phyloP scores from a whole-genome alignment of 2,113 vertebrate species.

The Menura novaehollandiae region DNA sequence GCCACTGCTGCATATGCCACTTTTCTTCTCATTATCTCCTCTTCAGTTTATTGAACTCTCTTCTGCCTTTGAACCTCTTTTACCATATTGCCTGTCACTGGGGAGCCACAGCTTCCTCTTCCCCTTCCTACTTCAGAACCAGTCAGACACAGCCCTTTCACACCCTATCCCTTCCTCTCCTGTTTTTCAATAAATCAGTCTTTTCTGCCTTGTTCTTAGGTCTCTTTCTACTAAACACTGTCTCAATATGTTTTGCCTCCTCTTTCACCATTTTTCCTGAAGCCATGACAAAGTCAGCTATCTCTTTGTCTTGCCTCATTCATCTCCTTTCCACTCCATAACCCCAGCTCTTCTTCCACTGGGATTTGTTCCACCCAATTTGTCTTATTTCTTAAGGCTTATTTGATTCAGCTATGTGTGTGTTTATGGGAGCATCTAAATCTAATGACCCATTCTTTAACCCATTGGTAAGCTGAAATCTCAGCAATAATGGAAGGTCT shows the following conservation, averaged over 20 bases:
- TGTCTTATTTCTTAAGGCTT: conserved; percentile 47
- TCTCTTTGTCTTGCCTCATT: conserved; percentile 33
- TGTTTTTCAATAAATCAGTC: neutral
- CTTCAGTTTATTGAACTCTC: neutral
- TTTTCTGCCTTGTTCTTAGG: neutral
- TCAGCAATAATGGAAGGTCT: neutral
- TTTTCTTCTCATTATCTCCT: neutral
- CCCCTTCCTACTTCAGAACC: neutral
- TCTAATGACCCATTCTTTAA: conserved; percentile 40
- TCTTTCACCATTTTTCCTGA: conserved; percentile 13
- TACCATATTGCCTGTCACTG: neutral
- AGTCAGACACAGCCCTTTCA: neutral
- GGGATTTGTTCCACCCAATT: conserved; percentile 46
- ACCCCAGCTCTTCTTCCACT: neutral
- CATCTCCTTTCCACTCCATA: conserved; percentile 41
- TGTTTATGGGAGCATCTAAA: conserved; percentile 34
- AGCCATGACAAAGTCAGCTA: conserved; percentile 21
- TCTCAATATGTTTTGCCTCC: neutral
- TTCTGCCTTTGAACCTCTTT: neutral
- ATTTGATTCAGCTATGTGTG: conserved; percentile 33
- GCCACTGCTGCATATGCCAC: neutral
- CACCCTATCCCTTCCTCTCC: neutral
- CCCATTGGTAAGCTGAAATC: conserved; percentile 3
- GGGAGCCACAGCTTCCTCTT: neutral
- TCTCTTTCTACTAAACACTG: neutral